Evolutionary conservation across 2,888 invertebrate species (phyloP).

Genomic region (Hyalella azteca): DNA sequence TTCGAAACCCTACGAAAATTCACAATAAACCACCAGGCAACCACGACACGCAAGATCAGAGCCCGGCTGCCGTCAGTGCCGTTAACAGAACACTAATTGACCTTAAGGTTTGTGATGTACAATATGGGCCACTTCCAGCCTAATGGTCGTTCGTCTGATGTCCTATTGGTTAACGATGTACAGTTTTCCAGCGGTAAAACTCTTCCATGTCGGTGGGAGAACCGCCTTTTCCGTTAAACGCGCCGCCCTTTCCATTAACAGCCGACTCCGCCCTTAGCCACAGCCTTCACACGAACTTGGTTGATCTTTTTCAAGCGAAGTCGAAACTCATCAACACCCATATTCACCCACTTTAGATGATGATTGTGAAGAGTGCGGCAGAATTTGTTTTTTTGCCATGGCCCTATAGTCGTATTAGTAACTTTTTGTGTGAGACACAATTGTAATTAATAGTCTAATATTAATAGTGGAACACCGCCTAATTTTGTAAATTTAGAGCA

Average conservation of each 20-base stretch:
- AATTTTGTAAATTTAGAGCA: too few species aligned
- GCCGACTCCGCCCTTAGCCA: background rate
- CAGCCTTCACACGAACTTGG: background rate
- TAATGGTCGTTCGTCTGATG: background rate
- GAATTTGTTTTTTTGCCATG: background rate
- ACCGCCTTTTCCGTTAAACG: background rate
- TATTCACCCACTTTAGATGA: background rate
- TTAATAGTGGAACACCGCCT: too few species aligned
- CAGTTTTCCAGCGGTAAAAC: background rate
- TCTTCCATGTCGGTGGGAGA: background rate
- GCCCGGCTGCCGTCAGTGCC: background rate
- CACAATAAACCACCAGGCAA: background rate
- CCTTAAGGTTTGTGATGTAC: background rate
- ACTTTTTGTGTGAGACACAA: too few species aligned
- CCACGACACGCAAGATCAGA: background rate
- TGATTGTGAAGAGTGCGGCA: background rate
- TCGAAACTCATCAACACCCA: background rate
- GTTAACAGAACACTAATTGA: constrained; percentile 15
- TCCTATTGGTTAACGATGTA: constrained; percentile 14
- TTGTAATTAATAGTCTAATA: too few species aligned
- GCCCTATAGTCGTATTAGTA: background rate
- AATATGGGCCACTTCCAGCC: constrained; percentile 31
- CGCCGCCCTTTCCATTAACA: background rate
- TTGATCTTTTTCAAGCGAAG: background rate
- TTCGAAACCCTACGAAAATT: background rate